These are phyloP conservation scores for Drosophila monieri DNA, from an alignment of 2,888 invertebrate species.

Conservation along the genomic window DNA sequence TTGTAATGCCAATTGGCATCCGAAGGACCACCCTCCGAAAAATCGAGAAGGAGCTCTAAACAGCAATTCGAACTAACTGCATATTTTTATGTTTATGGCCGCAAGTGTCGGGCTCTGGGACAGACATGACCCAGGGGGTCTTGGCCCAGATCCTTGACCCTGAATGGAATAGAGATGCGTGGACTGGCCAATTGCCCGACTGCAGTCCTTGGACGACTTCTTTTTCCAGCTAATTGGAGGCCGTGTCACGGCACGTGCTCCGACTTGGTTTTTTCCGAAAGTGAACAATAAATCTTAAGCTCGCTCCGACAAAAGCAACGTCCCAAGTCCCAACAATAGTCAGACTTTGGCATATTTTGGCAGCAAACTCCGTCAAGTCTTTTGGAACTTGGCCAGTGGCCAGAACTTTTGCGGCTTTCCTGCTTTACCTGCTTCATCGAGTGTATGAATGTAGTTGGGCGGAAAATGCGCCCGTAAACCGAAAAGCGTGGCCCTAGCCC, in stretches of 20 bases:
- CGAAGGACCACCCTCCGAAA: background rate
- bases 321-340: constrained; percentile 16
- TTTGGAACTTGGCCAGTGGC: constrained; percentile 40
- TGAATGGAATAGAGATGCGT: constrained; percentile 26
- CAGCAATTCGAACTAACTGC: constrained; percentile 54
- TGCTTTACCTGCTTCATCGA: constrained; percentile 26
- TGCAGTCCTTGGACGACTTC: background rate
- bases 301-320: constrained; percentile 35
- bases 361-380: constrained; percentile 63
- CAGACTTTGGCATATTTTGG: constrained; percentile 53
- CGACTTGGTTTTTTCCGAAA: constrained; percentile 7
- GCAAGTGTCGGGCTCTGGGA: constrained; percentile 52
- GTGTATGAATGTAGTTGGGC: constrained; percentile 24
- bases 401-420: constrained; percentile 48
- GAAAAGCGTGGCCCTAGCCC: constrained; percentile 15
- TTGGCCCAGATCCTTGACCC: constrained; percentile 53
- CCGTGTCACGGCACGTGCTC: constrained; percentile 36
- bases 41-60: constrained; percentile 13
- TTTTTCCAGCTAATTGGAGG: constrained; percentile 14
- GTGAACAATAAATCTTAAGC: constrained; percentile 45
- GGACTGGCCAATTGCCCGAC: background rate
- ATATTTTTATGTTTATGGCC: constrained; percentile 74
- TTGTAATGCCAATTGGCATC: constrained; percentile 63
- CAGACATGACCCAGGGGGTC: constrained; percentile 40
- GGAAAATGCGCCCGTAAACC: constrained; percentile 35